Conservation (phyloP, 2,113 vertebrate species). For the Monarcha castaneiventris region DNA sequence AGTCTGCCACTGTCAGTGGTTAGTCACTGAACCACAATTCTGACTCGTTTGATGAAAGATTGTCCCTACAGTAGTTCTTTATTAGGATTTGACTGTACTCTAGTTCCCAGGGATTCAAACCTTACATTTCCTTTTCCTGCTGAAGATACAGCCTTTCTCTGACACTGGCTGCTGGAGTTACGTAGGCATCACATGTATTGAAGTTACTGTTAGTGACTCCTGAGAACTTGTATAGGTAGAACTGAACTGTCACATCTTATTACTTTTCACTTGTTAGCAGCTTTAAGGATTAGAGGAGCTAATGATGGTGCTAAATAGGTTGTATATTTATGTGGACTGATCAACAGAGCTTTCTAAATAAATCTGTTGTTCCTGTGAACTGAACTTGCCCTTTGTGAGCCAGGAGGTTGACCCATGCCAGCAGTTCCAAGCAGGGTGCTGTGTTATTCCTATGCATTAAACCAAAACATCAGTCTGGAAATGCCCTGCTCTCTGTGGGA, state of each 20-base stretch:
- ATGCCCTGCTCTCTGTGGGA: not conserved
- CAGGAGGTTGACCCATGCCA: not conserved
- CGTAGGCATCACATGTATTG: not conserved
- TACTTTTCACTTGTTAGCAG: conserved; percentile 7
- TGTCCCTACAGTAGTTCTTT: not conserved
- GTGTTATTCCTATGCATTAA: not conserved
- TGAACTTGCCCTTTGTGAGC: not conserved
- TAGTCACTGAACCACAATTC: not conserved
- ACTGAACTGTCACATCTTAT: not conserved
- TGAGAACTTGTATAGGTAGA: not conserved
- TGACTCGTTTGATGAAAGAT: not conserved
- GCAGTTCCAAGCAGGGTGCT: not conserved
- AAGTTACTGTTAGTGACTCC: not conserved
- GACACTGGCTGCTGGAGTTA: not conserved
- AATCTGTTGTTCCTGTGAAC: not conserved
- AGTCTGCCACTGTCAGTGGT: not conserved
- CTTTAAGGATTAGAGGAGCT: conserved; percentile 45
- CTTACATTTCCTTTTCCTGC: not conserved
- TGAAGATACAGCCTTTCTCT: not conserved
- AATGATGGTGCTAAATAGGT: not conserved
- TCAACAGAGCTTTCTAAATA: not conserved
- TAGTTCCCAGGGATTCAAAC: not conserved
- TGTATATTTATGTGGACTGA: not conserved
- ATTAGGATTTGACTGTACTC: not conserved
- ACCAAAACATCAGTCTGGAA: not conserved